Base-by-base conservation (phyloP, 2,797 vertebrate species). In the Aulostomus chinensis region DNA sequence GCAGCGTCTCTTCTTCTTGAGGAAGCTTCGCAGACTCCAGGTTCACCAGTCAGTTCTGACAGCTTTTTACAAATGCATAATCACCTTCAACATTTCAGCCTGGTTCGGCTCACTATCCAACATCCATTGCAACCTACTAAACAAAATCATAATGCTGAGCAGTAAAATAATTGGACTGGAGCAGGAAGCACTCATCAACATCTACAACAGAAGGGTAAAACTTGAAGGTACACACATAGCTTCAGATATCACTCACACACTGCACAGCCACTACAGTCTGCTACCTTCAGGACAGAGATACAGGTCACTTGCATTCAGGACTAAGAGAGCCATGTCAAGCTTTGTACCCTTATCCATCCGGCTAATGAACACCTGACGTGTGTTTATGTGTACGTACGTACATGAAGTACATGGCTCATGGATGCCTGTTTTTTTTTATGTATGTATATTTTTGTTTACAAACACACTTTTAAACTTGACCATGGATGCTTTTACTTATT, bases 141-240 rank as follows among this genome's bases (percentile, higher is more conserved):
- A 8, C 33, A 29, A 14, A 50, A 37, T 21, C 34, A 37, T 10
- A 5, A 29, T 15, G 29, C 8, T 48, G 46, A 49, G 34, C 24
- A 29, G 24, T 9, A 21, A 11, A 30, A 30, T 20, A n/a, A 38
- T 5, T 30, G n/a, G 34, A 20, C 34, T 29, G 25, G 16, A 38
- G 11, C 15, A 14, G 18, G n/a, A 31, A 21, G 14, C 14, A 17
- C 15, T 12, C 6, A 8, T 7, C 7, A 13, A n/a, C 46, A 49
- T 26, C 21, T 17, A 17, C 20, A 34, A 20, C 29, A 33, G 12
- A 30, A 2, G 2, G 36, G 2, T 1, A 11, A 4, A 18, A 26
- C 28, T 12, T 2, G 11, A 20, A 37, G n/a, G 9, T 10, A 22
- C 21, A 20, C 24, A 49, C 14, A 30, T 37, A 21, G 3, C 28